Evolutionary conservation across 53 echinoderm and acorn worm species (phyloP).

Genomic region (Luidia sarsii): DNA sequence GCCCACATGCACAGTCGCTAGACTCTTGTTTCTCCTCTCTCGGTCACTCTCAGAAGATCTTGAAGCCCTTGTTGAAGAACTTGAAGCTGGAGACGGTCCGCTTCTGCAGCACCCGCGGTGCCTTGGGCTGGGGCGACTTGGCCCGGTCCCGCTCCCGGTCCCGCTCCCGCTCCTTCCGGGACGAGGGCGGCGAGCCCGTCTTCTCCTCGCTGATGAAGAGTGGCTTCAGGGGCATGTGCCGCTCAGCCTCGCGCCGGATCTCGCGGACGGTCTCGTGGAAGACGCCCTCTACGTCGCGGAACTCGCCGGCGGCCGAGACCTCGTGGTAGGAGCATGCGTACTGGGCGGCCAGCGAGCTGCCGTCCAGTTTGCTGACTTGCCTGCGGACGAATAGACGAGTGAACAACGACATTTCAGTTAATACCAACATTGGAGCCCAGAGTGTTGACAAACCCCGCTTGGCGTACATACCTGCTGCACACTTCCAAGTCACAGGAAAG

Average conservation of each 20-base stretch:
- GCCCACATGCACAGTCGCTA: background rate
- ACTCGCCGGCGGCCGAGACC: slow-evolving; percentile 92
- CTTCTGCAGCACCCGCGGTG: slow-evolving; percentile 87
- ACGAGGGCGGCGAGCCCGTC: slow-evolving; percentile 50
- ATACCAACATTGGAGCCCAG: too few relatives aligned
- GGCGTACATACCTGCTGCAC: too few relatives aligned
- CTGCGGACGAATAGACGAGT: too few relatives aligned
- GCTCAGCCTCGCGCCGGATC: slow-evolving; percentile 85
- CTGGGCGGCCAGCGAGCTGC: slow-evolving; percentile 84
- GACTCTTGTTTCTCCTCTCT: background rate
- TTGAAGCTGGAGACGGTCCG: slow-evolving; percentile 92
- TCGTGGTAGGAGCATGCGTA: slow-evolving; percentile 97
- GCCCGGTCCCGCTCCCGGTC: slow-evolving; percentile 54
- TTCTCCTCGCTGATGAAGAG: slow-evolving; percentile 96
- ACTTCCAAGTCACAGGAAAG: too few relatives aligned
- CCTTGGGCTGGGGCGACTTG: slow-evolving; percentile 73
- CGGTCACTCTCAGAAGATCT: slow-evolving; percentile 81
- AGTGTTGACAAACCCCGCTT: too few relatives aligned
- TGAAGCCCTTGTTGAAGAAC: slow-evolving; percentile 97
- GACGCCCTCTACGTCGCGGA: slow-evolving; percentile 81
- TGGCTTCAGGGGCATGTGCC: slow-evolving; percentile 91
- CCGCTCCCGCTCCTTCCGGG: slow-evolving; percentile 56
- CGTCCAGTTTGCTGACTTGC: slow-evolving; percentile 97
- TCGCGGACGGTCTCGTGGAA: slow-evolving; percentile 96
- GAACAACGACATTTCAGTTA: too few relatives aligned